Conservation (phyloP, 1,140 invertebrate species). For the Macrotrachela quadricornifera region DNA sequence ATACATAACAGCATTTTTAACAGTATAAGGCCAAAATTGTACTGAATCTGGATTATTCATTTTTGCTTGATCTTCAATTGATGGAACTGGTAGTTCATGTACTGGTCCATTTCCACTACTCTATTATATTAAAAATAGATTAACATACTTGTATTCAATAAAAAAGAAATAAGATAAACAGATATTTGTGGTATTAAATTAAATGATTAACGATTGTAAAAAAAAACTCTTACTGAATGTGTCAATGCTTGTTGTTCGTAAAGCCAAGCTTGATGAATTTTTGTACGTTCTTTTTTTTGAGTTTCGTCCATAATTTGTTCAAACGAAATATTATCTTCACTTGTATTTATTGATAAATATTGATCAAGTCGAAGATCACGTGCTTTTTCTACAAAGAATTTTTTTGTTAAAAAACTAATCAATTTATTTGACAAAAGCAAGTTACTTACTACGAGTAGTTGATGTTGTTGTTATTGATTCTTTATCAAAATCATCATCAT, state of each 20-base stretch:
- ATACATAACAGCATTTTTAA: constrained; percentile 85
- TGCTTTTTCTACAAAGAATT: neutral
- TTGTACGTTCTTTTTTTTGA: constrained; percentile 46
- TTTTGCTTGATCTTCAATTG: constrained; percentile 43
- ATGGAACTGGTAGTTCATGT: constrained; percentile 43
- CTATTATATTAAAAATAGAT: too few species aligned
- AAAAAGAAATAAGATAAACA: too few species aligned
- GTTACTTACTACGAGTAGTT: too few species aligned
- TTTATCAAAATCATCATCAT: too few species aligned
- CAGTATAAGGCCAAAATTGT: constrained; percentile 60
- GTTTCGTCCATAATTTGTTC: constrained; percentile 61
- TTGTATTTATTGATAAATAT: constrained; percentile 67
- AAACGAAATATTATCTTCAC: constrained; percentile 92
- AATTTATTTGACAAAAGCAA: neutral
- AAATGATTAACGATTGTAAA: neutral
- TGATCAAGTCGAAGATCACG: constrained; percentile 40
- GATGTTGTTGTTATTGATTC: too few species aligned
- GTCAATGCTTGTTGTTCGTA: constrained; percentile 53
- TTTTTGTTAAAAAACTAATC: too few species aligned
- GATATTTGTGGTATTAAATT: too few species aligned
- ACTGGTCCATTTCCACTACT: too few species aligned
- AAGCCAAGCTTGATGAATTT: constrained; percentile 49
- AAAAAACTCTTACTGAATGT: neutral
- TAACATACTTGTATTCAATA: too few species aligned
- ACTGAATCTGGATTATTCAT: constrained; percentile 34